Base-by-base conservation (phyloP, 2,888 invertebrate genomes). In the Zhengitettix transpicula region DNA sequence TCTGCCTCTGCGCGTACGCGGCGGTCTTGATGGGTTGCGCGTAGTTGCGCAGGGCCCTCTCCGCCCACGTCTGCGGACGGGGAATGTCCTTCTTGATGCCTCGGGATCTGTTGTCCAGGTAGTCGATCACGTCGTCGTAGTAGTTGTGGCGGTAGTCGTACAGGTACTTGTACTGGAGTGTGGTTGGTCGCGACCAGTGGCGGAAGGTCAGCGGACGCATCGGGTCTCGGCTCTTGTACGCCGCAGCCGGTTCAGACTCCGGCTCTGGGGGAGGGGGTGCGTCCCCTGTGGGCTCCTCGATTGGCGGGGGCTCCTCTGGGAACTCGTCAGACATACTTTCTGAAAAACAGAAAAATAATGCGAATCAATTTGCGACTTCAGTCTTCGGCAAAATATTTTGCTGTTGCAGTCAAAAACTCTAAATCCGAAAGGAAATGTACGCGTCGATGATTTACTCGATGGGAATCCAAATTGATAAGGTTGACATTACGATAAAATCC, bases 161-260 rank as follows among this genome's bases (percentile, higher is more conserved):
- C 72, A 89, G 77, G 72, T 89, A 90, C 70, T 78, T 82, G 77
- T 91, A 91, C 70, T 87, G 87, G 53, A 87, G 81, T 74, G 85
- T 84, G 71, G 83, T 83, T 17, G 90, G 90, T 80, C 89, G 83
- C 70, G 85, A 87, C 90, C 90, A 91, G 70, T 90, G 89, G 71
- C 81, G 84, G 75, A 84, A 85, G 65, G 87, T 77, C 59, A 88
- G 77, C 67, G 85, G 81, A 67, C 80, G 83, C 66, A 80, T 78
- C 42, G 80, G 78, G 62, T 84, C 83, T 67, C 82, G 79, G 65
- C 75, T 71, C 73, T 78, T 71, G 69, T 55, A 68, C 59, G 70
- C 71, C 59, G 62, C 71, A 71, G 59, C 70, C 71, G 15, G 65
- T 70, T 47, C 52, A 12, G 58, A 42, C 69, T 55, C 68, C 59